Evolutionary conservation across 2,113 vertebrate species (phyloP), one percentile per base, ranked within the genome.

Genomic region (Anguilla rostrata): DNA sequence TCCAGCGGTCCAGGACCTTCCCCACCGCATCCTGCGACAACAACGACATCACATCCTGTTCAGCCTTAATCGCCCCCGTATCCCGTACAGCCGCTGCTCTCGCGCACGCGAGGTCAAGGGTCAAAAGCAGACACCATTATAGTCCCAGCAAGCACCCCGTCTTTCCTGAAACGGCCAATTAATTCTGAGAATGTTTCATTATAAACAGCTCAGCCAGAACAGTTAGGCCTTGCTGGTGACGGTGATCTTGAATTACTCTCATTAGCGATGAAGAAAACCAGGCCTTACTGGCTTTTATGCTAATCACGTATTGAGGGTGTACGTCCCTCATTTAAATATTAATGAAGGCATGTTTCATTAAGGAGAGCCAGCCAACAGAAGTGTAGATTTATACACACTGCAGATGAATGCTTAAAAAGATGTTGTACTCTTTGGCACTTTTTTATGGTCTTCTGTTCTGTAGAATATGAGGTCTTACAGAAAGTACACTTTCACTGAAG

Each of bases 1-100:
- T 93, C 98, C 98, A 99, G 92, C 94, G 94, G 92, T 99, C 98
- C 94, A 99, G 93, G 90, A 97, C 97, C 90, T 95, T 96, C 91
- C 98, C 98, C 80, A 92, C 96, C 95, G 93, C 95, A 89, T 95
- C 97, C 97, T 97, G 92, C n/a, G n/a, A 39, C 81, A 79, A 39
- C 12, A 53, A 53, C 49, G 12, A 53, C 49, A 53, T 53, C 49
- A 53, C 49, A 12, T 53, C 49, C 49, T 11, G 1, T 53, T 53
- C 49, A 53, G 49, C 49, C 9, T 53, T 53, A 53, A 53, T 53
- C 49, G 49, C 49, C 49, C 8, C 43, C 43, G 9, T 2, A 46
- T 46, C 43, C 43, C 9, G 49, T 53, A 53, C 49, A 14, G 49
- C 11, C 1, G 8, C 12, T 9, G 49, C 49, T 53, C 49, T 53